phyloP scores from a whole-genome alignment of 2,888 invertebrate genomes.

The Phorcus lineatus region DNA sequence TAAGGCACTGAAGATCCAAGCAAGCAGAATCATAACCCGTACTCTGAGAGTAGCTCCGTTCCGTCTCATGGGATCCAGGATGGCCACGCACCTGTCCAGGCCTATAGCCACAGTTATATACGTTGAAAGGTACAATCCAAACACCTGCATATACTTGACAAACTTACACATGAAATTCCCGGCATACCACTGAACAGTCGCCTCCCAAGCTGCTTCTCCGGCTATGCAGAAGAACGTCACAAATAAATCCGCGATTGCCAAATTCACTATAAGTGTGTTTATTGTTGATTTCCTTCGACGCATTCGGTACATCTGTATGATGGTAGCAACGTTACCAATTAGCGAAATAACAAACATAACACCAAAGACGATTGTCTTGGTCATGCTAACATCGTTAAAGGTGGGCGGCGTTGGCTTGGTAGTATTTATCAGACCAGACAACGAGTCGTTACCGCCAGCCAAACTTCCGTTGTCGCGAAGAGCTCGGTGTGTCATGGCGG shows the following conservation, averaged over 20 bases:
- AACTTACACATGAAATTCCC: constrained; percentile 86
- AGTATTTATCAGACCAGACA: background rate
- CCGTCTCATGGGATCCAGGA: constrained; percentile 82
- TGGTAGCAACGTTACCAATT: constrained; percentile 85
- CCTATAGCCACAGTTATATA: constrained; percentile 89
- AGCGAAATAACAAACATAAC: constrained; percentile 85
- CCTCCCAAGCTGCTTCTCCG: constrained; percentile 88
- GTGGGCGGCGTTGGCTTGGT: constrained; percentile 77
- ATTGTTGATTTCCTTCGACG: constrained; percentile 74
- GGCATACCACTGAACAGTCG: constrained; percentile 87
- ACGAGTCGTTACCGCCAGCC: background rate
- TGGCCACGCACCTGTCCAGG: constrained; percentile 85
- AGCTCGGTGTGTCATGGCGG: constrained; percentile 11
- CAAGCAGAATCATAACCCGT: constrained; percentile 78
- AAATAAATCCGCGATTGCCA: constrained; percentile 88
- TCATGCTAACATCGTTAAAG: constrained; percentile 80
- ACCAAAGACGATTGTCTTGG: constrained; percentile 82
- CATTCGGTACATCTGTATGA: constrained; percentile 84
- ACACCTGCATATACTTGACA: constrained; percentile 87
- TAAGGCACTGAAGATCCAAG: constrained; percentile 85
- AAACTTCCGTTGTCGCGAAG: constrained; percentile 15
- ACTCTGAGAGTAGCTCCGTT: constrained; percentile 82
- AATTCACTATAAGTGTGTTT: constrained; percentile 86
- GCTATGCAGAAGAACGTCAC: constrained; percentile 88
- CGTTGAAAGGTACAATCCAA: constrained; percentile 87